Base-by-base conservation (phyloP, 2,113 vertebrate genomes). In the Triplophysa tibetana region DNA sequence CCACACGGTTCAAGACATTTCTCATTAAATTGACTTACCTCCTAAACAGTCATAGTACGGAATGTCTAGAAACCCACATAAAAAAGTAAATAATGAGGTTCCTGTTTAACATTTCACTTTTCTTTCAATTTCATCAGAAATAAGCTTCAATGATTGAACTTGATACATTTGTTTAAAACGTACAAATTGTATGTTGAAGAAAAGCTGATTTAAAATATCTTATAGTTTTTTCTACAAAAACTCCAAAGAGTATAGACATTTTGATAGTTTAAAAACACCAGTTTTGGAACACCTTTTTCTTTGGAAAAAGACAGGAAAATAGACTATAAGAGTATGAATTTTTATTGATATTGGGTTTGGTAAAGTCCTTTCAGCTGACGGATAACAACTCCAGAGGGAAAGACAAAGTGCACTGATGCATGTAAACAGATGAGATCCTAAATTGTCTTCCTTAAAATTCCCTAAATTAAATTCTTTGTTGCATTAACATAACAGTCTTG, bases 11-110 rank as follows among this genome's bases (percentile, higher is more conserved):
- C 3, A 67, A 26, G 17, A 58, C 61, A 58, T 33, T 72, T 29
- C 8, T 50, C 12, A 54, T 64, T 17, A 43, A 82, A n/a, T 29
- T 19, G 16, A 93, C 94, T 94, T 92, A 94, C 94, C 94, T 83
- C 86, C 92, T 84, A 91, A 64, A 89, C 87, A 91, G 89, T 93
- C 92, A 90, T 85, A 91, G 88, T 87, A 91, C 76, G 92, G 92
- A 92, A 95, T 91, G 66, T 90, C 94, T 95, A 88, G 88, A 86
- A 93, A 93, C 86, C 38, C 89, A 82, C 90, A 81, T 82, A 92
- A 76, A 58, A 38, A 87, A 86, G 77, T 84, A 63, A 79, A 74
- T 77, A 82, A 72, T 89, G 76, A 87, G 83, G 9, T 75, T 72
- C 50, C 60, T 12, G 23, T 16, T 26, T 77, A 19, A 58, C 17